Evolutionary conservation across 2,797 vertebrate species (phyloP).

Genomic region (Dallia pectoralis): DNA sequence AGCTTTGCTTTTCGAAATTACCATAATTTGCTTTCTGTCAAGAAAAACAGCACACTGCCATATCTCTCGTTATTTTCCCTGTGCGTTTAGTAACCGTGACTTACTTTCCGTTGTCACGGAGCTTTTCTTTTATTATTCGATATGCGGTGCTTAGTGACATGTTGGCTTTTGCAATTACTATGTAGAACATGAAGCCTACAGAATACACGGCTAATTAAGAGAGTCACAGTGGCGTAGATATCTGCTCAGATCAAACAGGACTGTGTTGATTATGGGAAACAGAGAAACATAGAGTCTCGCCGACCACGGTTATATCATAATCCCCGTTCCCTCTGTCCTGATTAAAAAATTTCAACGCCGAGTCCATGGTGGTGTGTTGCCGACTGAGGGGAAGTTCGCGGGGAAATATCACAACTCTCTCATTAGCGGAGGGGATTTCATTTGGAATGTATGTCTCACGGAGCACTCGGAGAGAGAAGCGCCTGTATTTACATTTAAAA

Average conservation of each 20-base stretch:
- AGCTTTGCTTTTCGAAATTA: constrained; percentile 60
- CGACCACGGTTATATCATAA: constrained; percentile 72
- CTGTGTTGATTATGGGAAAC: constrained; percentile 65
- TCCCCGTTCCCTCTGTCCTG: constrained; percentile 70
- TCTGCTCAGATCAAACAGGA: constrained; percentile 66
- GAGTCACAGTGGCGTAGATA: constrained; percentile 64
- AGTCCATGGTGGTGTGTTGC: constrained; percentile 53
- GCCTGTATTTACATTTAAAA: constrained; percentile 81
- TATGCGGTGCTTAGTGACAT: constrained; percentile 59
- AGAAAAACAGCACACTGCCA: constrained; percentile 16
- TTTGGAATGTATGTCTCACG: constrained; percentile 73
- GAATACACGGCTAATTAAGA: constrained; percentile 69
- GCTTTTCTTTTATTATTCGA: constrained; percentile 63
- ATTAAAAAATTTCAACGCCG: constrained; percentile 74
- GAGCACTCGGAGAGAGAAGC: constrained; percentile 73
- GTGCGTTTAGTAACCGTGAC: constrained; percentile 37
- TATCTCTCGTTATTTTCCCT: constrained; percentile 54
- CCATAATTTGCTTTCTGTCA: constrained; percentile 56
- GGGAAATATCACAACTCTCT: constrained; percentile 75
- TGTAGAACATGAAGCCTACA: constrained; percentile 66
- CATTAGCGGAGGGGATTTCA: constrained; percentile 78
- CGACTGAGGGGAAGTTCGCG: constrained; percentile 48
- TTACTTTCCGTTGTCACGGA: constrained; percentile 51
- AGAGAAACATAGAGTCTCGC: constrained; percentile 62
- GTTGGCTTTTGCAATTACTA: constrained; percentile 58